Evolutionary conservation across 2,888 invertebrate genomes (phyloP).

Genomic region (Sarcophaga carnaria): DNA sequence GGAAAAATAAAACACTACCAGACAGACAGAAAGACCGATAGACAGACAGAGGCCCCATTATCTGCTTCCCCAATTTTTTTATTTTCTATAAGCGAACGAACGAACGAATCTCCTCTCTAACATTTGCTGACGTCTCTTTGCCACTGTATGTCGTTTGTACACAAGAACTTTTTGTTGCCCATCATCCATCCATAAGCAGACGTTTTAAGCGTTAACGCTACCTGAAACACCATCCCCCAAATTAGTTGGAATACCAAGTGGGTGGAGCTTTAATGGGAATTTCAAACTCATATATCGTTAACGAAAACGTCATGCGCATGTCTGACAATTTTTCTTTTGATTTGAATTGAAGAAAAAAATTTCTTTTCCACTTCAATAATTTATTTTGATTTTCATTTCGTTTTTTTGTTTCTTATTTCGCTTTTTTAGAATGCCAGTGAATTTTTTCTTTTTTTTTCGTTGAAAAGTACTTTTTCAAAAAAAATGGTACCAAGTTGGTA

Average conservation of each 20-base stretch:
- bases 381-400: too few species aligned
- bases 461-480: too few species aligned
- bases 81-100: too few species aligned
- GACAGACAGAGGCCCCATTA: neutral
- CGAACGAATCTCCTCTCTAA: too few species aligned
- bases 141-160: too few species aligned
- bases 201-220: neutral
- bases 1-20: slow-evolving; percentile 35
- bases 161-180: slow-evolving; percentile 16
- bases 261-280: slow-evolving; percentile 55
- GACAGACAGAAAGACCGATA: neutral
- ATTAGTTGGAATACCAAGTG: slow-evolving; percentile 11
- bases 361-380: neutral
- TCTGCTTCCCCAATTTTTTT: neutral
- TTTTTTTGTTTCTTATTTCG: too few species aligned
- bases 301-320: slow-evolving; percentile 52
- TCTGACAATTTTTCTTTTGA: slow-evolving; percentile 28
- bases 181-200: slow-evolving; percentile 10
- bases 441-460: too few species aligned
- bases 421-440: too few species aligned
- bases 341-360: neutral
- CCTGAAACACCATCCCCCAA: slow-evolving; percentile 29
- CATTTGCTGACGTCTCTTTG: too few species aligned
- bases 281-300: neutral
- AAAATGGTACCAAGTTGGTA: too few species aligned